Evolutionary conservation across 2,113 vertebrate species (phyloP).

Genomic region (Anoura caudifer): DNA sequence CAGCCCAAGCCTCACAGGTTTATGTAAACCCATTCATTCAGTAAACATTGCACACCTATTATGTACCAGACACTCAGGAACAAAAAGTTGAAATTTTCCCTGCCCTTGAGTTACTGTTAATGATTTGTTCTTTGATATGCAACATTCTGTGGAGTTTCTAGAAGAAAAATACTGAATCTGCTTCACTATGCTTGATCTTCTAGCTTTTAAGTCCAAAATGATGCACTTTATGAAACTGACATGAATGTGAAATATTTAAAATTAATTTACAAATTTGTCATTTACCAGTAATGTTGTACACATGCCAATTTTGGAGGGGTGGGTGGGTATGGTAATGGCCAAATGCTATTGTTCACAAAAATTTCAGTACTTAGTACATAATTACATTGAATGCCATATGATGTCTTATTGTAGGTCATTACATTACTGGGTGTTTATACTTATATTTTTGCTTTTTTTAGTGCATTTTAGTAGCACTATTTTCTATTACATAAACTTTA

Average conservation of each 20-base stretch:
- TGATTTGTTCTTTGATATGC: neutral
- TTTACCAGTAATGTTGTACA: slow-evolving; percentile 16
- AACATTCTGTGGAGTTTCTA: slow-evolving; percentile 15
- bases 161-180: neutral
- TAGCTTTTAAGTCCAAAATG: neutral
- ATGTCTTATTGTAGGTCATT: slow-evolving; percentile 35
- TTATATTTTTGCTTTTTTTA: slow-evolving; percentile 46
- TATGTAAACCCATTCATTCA: neutral
- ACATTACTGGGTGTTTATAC: slow-evolving; percentile 48
- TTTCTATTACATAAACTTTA: slow-evolving; percentile 32
- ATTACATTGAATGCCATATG: slow-evolving; percentile 62
- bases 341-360: slow-evolving; percentile 56
- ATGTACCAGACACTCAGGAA: neutral
- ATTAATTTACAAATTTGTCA: slow-evolving; percentile 34
- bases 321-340: neutral
- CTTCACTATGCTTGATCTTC: neutral
- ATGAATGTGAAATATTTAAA: slow-evolving; percentile 27
- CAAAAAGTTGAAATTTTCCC: neutral
- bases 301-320: neutral
- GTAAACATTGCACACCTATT: neutral
- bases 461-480: neutral
- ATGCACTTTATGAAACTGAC: neutral
- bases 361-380: slow-evolving; percentile 48
- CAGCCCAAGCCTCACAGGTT: neutral
- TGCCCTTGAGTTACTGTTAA: neutral